Evolutionary conservation across 2,888 invertebrate genomes (phyloP), one percentile per base, ranked within the genome.

Genomic region (Tolmerus cingulatus): DNA sequence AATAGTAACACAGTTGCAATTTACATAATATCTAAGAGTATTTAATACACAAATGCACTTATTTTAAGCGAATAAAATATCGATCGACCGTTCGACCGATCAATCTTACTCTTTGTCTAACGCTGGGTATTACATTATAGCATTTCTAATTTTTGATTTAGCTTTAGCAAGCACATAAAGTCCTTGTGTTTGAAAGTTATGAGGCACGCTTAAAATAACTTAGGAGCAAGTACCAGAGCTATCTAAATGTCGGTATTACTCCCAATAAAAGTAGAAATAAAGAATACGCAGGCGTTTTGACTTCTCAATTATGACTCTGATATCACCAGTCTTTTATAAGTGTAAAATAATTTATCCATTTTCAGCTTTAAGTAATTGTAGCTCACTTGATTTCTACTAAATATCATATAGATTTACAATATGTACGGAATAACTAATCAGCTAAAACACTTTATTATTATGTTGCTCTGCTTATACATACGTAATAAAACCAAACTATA

Each of bases 1-100:
- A 85, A 74, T 85, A 85, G 85, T 85, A 85, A 85, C 85, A 85
- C 85, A 85, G 85, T 85, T 85, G 85, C 74, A 74, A 74, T 74
- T 85, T 85, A 85, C 82, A 85, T 85, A 74, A 74, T 85, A 55
- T 85, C 43, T 74, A 85, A 46, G 46, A 74, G 74, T 85, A 85
- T 85, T 85, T 30, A 85, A 85, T 85, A 85, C 85, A 85, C 74
- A 74, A 85, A 85, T 74, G 74, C 74, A 74, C 74, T 74, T 85
- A 74, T 74, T 43, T 27, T 85, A 85, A 85, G 85, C 85, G 85
- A 85, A 85, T 85, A n/a, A 66, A 66, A 66, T 66, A 66, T 66
- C 66, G 66, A 66, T 66, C 66, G 66, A 66, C 66, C 23, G 66
- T 66, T 66, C 66, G 66, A 66, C 66, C 66, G 23, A 66, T 66